These are phyloP conservation scores for Catajapyx aquilonaris DNA, from an alignment of 1,140 invertebrate genomes.

Conservation along the genomic window DNA sequence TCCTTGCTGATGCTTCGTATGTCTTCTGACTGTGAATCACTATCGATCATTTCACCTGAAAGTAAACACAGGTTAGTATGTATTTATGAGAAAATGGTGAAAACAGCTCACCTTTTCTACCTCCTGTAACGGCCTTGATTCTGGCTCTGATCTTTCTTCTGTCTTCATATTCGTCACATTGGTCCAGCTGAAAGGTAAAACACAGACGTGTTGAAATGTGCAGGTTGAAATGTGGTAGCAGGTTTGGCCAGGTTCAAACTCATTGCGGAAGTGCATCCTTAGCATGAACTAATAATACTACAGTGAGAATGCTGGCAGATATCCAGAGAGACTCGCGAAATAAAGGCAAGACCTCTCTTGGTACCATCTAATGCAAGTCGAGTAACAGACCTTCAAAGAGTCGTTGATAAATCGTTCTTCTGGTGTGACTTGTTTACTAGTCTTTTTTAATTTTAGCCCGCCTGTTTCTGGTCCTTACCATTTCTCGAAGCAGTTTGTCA, in stretches of 20 bases:
- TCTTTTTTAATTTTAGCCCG: background rate
- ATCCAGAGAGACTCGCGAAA: too few relatives aligned
- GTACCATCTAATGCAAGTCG: too few relatives aligned
- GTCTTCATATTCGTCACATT: slow-evolving; percentile 66
- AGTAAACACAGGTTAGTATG: too few relatives aligned
- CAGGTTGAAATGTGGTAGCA: slow-evolving; percentile 1
- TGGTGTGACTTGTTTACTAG: too few relatives aligned
- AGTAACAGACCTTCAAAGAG: too few relatives aligned
- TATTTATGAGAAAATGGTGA: too few relatives aligned
- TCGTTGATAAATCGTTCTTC: background rate
- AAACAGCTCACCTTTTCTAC: slow-evolving; percentile 20
- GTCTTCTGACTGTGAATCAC: too few relatives aligned
- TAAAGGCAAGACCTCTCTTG: too few relatives aligned
- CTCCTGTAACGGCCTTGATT: slow-evolving; percentile 28
- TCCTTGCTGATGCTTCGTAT: too few relatives aligned
- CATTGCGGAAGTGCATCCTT: background rate
- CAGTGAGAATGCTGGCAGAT: background rate
- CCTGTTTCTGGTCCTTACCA: slow-evolving; percentile 32
- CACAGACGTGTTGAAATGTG: slow-evolving; percentile 4
- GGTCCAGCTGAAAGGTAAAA: slow-evolving; percentile 43
- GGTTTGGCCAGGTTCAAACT: background rate
- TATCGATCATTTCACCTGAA: too few relatives aligned
- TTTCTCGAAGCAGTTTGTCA: slow-evolving; percentile 40
- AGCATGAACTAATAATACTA: slow-evolving; percentile 4
- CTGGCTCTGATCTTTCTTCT: slow-evolving; percentile 53